These are phyloP conservation scores for Tetramorium parvispinum DNA, from an alignment of 1,140 invertebrate genomes.

Conservation along the genomic window DNA sequence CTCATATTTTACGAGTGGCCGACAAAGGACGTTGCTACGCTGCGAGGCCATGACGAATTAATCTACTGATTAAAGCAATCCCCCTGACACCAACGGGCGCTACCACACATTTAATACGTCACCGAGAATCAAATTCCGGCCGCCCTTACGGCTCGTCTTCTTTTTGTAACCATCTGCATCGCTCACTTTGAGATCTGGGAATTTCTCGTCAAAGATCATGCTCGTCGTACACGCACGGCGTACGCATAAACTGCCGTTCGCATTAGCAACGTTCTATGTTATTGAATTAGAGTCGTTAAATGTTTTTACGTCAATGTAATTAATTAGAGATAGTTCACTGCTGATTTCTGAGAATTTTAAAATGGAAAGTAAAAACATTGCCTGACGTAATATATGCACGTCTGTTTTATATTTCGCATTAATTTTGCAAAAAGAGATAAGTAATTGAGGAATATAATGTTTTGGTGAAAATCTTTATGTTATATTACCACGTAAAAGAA, in stretches of 20 bases:
- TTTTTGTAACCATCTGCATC: conserved; percentile 77
- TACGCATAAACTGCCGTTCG: not conserved
- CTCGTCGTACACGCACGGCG: not conserved
- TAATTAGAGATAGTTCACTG: not conserved
- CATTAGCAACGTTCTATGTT: conserved; percentile 13
- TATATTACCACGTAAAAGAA: not conserved
- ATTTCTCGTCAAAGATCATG: conserved; percentile 60
- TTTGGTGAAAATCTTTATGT: not conserved
- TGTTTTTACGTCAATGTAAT: conserved; percentile 26
- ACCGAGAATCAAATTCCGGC: conserved; percentile 83
- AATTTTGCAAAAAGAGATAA: not conserved
- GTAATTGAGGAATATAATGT: not conserved
- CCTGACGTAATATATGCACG: not conserved
- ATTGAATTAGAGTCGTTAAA: conserved; percentile 30
- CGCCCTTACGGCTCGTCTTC: conserved; percentile 74
- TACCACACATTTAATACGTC: conserved; percentile 84
- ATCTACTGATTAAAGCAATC: conserved; percentile 85
- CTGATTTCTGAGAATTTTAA: not conserved
- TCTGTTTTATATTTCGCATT: not conserved
- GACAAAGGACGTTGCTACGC: conserved; percentile 83
- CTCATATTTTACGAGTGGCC: conserved; percentile 83
- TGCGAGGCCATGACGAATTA: conserved; percentile 85
- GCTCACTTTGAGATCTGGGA: conserved; percentile 70
- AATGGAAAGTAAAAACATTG: not conserved
- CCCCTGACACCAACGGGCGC: conserved; percentile 81